Evolutionary conservation across 2,797 vertebrate genomes (phyloP).

Genomic region (Myripristis murdjan): DNA sequence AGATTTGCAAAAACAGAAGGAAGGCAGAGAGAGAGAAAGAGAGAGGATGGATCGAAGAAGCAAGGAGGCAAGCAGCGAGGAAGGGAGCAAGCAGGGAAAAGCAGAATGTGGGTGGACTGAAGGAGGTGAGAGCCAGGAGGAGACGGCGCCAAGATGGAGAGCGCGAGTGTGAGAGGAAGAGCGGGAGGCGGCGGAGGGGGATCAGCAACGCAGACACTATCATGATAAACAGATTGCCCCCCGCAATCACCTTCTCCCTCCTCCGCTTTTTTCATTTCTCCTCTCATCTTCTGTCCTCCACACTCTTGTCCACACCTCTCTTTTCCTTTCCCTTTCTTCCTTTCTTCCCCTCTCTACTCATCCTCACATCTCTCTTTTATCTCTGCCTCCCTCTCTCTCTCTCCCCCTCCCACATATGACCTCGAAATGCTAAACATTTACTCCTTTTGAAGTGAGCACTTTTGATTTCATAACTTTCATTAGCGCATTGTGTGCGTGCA

Average conservation of each 20-base stretch:
- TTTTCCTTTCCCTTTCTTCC: not conserved
- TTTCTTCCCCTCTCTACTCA: no score
- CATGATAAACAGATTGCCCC: not conserved
- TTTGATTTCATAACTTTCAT: constrained; percentile 54
- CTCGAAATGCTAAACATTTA: constrained; percentile 56
- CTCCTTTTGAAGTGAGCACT: constrained; percentile 62
- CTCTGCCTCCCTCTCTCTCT: constrained; percentile 16
- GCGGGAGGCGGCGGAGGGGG: not conserved
- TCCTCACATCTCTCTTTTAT: not conserved
- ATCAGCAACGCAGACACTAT: not conserved
- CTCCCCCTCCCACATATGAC: constrained; percentile 20
- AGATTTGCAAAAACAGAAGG: not conserved
- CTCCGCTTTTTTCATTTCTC: not conserved
- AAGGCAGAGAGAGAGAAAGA: not conserved
- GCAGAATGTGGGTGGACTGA: not conserved
- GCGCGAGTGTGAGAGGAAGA: not conserved
- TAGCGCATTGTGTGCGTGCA: not conserved
- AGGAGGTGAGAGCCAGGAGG: constrained; percentile 4
- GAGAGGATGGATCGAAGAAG: not conserved
- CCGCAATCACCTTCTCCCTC: not conserved
- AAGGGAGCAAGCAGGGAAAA: not conserved
- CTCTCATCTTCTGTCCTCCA: not conserved
- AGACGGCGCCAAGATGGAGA: constrained; percentile 2
- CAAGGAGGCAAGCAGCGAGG: not conserved
- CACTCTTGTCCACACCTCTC: not conserved